phyloP scores from a whole-genome alignment of 2,888 invertebrate species.

The Drosophila anomelani region DNA sequence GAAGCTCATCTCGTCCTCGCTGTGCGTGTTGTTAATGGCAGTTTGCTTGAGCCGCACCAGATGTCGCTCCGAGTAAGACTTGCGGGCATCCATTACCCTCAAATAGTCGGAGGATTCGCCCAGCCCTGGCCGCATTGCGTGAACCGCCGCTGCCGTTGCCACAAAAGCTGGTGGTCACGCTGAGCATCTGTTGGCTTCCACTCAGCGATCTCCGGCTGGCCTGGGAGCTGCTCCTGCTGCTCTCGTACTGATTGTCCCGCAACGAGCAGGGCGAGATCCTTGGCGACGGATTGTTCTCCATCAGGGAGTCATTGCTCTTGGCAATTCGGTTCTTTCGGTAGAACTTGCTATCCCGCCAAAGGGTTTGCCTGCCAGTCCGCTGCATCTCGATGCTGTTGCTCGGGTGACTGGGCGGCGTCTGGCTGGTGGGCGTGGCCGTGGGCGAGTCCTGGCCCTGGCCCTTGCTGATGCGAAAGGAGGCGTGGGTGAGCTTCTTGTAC shows the following conservation, averaged over 20 bases:
- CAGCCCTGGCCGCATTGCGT: slow-evolving; percentile 67
- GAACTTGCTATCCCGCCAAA: slow-evolving; percentile 84
- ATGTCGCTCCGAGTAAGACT: slow-evolving; percentile 83
- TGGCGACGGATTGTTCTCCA: slow-evolving; percentile 79
- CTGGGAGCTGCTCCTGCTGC: slow-evolving; percentile 70
- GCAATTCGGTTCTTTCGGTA: slow-evolving; percentile 85
- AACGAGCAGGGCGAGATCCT: slow-evolving; percentile 81
- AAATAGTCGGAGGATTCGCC: slow-evolving; percentile 79
- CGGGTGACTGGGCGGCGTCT: slow-evolving; percentile 33
- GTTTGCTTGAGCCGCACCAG: slow-evolving; percentile 83
- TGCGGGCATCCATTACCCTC: slow-evolving; percentile 82
- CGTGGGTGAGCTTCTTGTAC: slow-evolving; percentile 84
- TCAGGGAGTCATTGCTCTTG: slow-evolving; percentile 84
- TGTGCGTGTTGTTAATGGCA: slow-evolving; percentile 83
- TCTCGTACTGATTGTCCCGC: slow-evolving; percentile 83
- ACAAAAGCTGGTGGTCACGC: slow-evolving; percentile 79
- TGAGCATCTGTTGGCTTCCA: slow-evolving; percentile 71
- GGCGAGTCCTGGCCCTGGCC: slow-evolving; percentile 75
- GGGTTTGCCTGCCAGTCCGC: slow-evolving; percentile 81
- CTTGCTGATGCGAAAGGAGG: slow-evolving; percentile 84
- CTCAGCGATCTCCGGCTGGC: slow-evolving; percentile 71
- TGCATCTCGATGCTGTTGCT: slow-evolving; percentile 70
- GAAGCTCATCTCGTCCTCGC: slow-evolving; percentile 83
- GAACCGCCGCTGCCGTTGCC: slow-evolving; percentile 60
- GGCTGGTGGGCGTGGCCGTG: slow-evolving; percentile 59